Evolutionary conservation across 1,140 invertebrate species (phyloP).

Genomic region (Conus ventricosus): DNA sequence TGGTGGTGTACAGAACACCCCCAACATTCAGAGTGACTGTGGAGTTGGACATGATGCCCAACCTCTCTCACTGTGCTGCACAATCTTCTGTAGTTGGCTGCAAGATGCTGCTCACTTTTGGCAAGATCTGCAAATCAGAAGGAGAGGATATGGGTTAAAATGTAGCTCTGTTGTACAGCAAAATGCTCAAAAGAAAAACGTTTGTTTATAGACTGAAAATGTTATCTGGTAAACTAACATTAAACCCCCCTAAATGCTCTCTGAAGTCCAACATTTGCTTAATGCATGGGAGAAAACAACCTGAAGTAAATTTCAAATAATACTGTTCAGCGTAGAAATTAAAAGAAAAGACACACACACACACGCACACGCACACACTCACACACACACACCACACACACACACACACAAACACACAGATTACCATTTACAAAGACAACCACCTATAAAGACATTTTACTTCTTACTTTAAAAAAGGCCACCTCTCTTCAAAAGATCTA

Average conservation of each 20-base stretch:
- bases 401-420: no score
- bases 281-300: not conserved
- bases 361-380: no score
- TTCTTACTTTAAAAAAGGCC: no score
- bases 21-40: constrained; percentile 70
- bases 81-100: not conserved
- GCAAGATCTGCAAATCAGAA: not conserved
- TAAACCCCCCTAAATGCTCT: not conserved
- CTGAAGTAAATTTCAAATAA: no score
- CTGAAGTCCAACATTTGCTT: not conserved
- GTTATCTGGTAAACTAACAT: not conserved
- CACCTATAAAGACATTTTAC: no score
- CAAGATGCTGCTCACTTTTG: not conserved
- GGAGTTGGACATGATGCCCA: constrained; percentile 34
- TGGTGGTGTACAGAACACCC: constrained; percentile 66
- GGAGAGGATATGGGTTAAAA: not conserved
- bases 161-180: not conserved
- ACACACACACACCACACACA: no score
- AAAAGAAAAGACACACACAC: no score
- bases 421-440: no score
- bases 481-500: no score
- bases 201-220: not conserved
- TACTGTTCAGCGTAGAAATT: no score
- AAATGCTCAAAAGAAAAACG: not conserved
- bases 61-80: not conserved